Evolutionary conservation across 2,888 invertebrate genomes (phyloP), one percentile per base, ranked within the genome.

Genomic region (Cantharis rufa): DNA sequence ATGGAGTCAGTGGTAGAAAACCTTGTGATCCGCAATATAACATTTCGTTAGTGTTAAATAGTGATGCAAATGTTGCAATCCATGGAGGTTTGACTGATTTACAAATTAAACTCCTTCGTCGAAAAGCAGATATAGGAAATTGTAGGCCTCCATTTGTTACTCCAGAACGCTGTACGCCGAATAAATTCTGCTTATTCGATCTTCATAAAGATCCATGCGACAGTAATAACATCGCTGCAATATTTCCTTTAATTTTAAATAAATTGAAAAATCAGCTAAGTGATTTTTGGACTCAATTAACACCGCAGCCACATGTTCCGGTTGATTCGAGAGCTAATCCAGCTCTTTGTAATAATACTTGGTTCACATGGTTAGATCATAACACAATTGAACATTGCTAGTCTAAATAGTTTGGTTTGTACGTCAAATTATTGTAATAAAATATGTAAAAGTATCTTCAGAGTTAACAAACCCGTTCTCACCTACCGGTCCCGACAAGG

Each of bases 141-240:
- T 76, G 76, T 28, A 63, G 76, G 62, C 15, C 16, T 13, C 2
- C 16, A 4, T 13, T 15, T 15, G 3, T n/a, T 5, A 28, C 62
- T 16, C 16, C 21, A 10, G 11, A 64, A 13, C 3, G 79, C 15
- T 78, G 73, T 61, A 72, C 75, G 18, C 83, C 84, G 24, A 71
- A 73, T 11, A 75, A 79, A 16, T 81, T 82, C 24, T 87, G 86
- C 70, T 80, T 87, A 15, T 87, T 86, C 74, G 86, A 87, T 74
- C 76, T 87, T 1, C 62, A 78, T 10, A 74, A 80, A 9, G 87
- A 87, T 80, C 87, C 87, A 5, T 87, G 86, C 72, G 87, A 87
- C 79, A 86, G 85, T 7, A 82, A 73, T 21, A 86, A 87, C 80
- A 71, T 87, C 66, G 80, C 84, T 0, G 61, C 75, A 0, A 74